A percentile compares a stretch with the other conserved stretches of the same genome.
These are phyloP conservation scores for Argyrosomus regius DNA, from an alignment of 2,797 vertebrate genomes.

Conservation along the genomic window DNA sequence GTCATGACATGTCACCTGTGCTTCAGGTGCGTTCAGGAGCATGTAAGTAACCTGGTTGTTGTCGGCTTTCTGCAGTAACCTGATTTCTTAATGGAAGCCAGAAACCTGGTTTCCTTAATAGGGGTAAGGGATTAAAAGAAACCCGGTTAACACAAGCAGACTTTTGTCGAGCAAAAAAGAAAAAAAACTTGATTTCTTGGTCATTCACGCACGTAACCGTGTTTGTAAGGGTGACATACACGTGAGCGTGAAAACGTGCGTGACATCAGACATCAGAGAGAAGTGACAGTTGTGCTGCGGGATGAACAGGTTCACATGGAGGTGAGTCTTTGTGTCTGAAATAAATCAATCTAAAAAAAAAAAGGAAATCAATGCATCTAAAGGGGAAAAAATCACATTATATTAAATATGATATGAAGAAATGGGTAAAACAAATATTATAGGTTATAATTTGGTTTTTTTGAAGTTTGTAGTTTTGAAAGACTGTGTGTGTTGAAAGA, in stretches of 20 bases:
- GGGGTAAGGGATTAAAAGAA: conserved; percentile 53
- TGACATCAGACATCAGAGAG: too few species aligned
- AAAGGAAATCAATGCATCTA: background rate
- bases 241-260: background rate
- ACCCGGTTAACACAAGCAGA: conserved; percentile 43
- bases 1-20: conserved; percentile 9
- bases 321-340: background rate
- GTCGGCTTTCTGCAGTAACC: conserved; percentile 39
- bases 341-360: background rate
- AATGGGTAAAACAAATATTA: background rate
- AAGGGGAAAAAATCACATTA: too few species aligned
- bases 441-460: too few species aligned
- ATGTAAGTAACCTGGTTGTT: conserved; percentile 12
- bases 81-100: conserved; percentile 47
- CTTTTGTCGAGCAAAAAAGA: too few species aligned
- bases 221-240: background rate
- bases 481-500: too few species aligned
- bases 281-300: background rate
- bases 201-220: background rate
- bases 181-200: background rate
- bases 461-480: too few species aligned
- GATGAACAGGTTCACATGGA: background rate
- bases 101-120: conserved; percentile 58
- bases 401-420: too few species aligned
- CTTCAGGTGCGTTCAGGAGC: conserved; percentile 13